phyloP scores from a whole-genome alignment of 2,888 invertebrate species.

The Philereme transversata region DNA sequence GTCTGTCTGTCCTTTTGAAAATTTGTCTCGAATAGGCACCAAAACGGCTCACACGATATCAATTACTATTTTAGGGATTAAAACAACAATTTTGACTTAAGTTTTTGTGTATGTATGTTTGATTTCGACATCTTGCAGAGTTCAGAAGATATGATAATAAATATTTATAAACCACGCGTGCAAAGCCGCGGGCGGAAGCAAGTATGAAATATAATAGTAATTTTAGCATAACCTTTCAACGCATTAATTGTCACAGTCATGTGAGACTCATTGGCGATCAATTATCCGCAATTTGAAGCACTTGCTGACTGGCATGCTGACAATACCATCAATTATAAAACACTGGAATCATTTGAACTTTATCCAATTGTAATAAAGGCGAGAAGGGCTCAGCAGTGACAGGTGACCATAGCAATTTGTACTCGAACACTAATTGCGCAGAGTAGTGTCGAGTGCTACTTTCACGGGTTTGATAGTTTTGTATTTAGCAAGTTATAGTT shows the following conservation, averaged over 20 bases:
- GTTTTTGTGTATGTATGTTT: no score
- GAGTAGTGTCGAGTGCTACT: constrained; percentile 59
- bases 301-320: constrained; percentile 63
- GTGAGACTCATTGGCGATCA: constrained; percentile 71
- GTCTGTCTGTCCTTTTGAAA: no score
- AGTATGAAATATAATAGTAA: background rate
- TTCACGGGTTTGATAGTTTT: constrained; percentile 51
- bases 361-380: constrained; percentile 17
- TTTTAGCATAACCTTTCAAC: constrained; percentile 20
- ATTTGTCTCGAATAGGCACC: no score
- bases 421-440: constrained; percentile 69
- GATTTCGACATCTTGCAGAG: no score
- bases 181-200: no score
- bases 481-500: constrained; percentile 54
- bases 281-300: constrained; percentile 77
- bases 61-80: no score
- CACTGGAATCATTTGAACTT: constrained; percentile 5
- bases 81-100: no score
- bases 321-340: constrained; percentile 13
- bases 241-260: constrained; percentile 61
- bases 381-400: constrained; percentile 8
- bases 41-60: no score
- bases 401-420: constrained; percentile 53
- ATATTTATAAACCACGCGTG: no score
- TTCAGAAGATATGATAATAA: no score